phyloP scores from a whole-genome alignment of 2,888 invertebrate genomes.

The Schizaphis graminum region DNA sequence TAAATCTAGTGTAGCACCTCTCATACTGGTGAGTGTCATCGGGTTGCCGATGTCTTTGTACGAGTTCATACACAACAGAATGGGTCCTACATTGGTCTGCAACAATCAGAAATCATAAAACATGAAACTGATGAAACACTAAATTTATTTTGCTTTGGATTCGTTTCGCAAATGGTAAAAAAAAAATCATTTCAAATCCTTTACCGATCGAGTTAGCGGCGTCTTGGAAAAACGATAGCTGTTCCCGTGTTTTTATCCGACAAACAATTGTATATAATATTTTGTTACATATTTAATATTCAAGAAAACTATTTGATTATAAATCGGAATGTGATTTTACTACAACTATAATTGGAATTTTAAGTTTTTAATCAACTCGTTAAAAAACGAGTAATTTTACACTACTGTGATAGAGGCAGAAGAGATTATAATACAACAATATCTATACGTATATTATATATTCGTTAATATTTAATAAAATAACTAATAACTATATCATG shows the following conservation, averaged over 20 bases:
- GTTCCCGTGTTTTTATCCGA: background rate
- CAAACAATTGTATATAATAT: background rate
- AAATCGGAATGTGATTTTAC: background rate
- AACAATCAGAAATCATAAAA: constrained; percentile 69
- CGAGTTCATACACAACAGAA: constrained; percentile 90
- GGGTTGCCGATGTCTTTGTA: constrained; percentile 90
- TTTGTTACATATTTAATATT: background rate
- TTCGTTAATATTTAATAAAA: background rate
- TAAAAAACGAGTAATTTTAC: background rate
- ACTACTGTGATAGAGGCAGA: background rate
- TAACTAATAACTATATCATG: background rate
- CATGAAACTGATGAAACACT: background rate
- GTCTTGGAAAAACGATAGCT: background rate
- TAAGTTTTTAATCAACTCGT: background rate
- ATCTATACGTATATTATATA: background rate
- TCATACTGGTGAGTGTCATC: constrained; percentile 85
- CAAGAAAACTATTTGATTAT: background rate
- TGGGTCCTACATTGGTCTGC: constrained; percentile 94
- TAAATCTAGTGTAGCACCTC: constrained; percentile 81
- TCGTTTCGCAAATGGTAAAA: background rate
- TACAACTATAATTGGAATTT: background rate
- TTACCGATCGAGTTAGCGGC: background rate
- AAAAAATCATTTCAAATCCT: background rate
- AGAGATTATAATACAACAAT: background rate
- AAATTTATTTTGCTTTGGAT: background rate